phyloP scores from a whole-genome alignment of 2,113 vertebrate species.

The Callipepla californica region DNA sequence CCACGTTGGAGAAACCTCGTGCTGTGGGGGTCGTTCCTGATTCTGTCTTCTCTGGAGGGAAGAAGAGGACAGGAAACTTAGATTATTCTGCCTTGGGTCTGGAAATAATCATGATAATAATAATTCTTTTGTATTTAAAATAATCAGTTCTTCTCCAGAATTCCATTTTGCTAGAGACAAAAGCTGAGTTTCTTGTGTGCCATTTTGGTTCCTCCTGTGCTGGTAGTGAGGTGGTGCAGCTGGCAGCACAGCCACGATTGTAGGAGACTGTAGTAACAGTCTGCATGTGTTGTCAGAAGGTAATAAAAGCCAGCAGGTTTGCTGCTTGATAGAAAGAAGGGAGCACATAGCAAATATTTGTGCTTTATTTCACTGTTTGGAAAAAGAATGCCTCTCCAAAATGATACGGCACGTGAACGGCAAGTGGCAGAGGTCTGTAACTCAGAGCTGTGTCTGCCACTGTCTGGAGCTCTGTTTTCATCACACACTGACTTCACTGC shows the following conservation, averaged over 20 bases:
- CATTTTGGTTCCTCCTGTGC: background rate
- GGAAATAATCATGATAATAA: background rate
- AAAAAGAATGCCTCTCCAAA: background rate
- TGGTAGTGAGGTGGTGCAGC: background rate
- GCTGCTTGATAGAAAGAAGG: background rate
- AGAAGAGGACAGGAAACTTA: background rate
- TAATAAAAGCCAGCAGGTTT: background rate
- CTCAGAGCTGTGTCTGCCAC: accelerated
- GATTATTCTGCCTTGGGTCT: background rate
- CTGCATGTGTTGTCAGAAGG: background rate
- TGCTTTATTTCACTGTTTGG: background rate
- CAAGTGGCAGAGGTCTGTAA: no score
- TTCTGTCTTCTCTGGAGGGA: background rate
- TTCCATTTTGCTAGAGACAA: background rate
- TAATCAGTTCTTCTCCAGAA: background rate
- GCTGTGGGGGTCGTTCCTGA: background rate
- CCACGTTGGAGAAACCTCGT: accelerated
- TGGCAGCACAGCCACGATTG: background rate
- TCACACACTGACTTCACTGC: background rate
- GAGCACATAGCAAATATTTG: background rate
- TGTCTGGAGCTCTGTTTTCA: background rate
- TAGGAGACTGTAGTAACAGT: background rate
- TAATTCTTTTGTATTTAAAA: no score
- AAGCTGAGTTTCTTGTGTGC: accelerated
- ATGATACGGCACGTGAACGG: accelerated